Evolutionary conservation across 2,888 invertebrate genomes (phyloP).

Genomic region (Aromia moschata): DNA sequence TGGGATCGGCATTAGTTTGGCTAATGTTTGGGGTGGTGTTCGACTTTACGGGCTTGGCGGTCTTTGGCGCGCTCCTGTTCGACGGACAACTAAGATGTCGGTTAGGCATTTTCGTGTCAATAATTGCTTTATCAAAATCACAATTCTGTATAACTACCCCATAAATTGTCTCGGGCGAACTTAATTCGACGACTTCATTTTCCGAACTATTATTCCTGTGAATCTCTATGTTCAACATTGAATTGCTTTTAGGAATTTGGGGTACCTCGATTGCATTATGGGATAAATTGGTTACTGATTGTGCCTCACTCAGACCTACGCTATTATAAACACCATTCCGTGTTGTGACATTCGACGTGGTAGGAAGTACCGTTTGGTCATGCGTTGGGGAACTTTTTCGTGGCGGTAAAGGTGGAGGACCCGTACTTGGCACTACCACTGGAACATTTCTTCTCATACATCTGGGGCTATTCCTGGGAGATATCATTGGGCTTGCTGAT

Average conservation of each 20-base stretch:
- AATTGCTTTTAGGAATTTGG: slow-evolving; percentile 58
- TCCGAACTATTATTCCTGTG: slow-evolving; percentile 43
- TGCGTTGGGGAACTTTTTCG: slow-evolving; percentile 67
- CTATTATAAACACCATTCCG: slow-evolving; percentile 40
- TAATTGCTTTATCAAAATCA: slow-evolving; percentile 50
- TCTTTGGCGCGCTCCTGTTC: slow-evolving; percentile 44
- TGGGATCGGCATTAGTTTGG: slow-evolving; percentile 26
- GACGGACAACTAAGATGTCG: slow-evolving; percentile 58
- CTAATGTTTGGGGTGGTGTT: slow-evolving; percentile 70
- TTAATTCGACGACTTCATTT: slow-evolving; percentile 61
- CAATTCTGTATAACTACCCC: slow-evolving; percentile 76
- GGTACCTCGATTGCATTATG: slow-evolving; percentile 49
- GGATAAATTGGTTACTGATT: slow-evolving; percentile 56
- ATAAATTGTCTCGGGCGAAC: slow-evolving; percentile 77
- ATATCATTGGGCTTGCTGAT: slow-evolving; percentile 67
- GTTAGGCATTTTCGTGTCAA: slow-evolving; percentile 51
- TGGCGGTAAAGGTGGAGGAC: slow-evolving; percentile 73
- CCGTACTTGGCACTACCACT: slow-evolving; percentile 52
- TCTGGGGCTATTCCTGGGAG: slow-evolving; percentile 69
- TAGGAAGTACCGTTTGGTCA: slow-evolving; percentile 49
- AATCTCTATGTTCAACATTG: slow-evolving; percentile 58
- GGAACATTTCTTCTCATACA: slow-evolving; percentile 59
- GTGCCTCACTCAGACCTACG: slow-evolving; percentile 54
- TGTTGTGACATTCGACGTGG: slow-evolving; percentile 46
- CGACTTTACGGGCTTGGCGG: slow-evolving; percentile 63